A percentile compares a stretch with the other conserved stretches of the same genome.
Conservation (phyloP, 2,888 invertebrate species). For the Acanthosepion lycidas region DNA sequence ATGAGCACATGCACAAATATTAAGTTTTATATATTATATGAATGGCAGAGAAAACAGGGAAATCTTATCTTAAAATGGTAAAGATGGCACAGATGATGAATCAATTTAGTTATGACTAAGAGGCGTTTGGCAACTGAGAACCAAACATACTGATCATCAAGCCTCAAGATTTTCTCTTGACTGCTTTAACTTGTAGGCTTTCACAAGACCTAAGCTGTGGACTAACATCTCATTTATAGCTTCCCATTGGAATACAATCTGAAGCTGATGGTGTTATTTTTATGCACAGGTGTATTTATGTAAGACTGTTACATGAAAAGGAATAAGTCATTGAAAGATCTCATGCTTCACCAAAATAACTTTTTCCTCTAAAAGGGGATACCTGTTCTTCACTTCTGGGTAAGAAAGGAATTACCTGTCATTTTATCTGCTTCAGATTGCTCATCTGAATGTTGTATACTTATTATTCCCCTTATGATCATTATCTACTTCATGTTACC, state of each 20-base stretch:
- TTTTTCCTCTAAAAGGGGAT: background rate
- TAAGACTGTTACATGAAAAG: background rate
- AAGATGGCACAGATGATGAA: too few relatives aligned
- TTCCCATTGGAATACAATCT: background rate
- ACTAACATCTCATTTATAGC: background rate
- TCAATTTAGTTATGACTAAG: too few relatives aligned
- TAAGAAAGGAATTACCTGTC: background rate
- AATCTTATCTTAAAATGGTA: too few relatives aligned
- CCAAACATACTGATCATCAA: too few relatives aligned
- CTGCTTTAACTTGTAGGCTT: background rate
- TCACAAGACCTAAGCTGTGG: background rate
- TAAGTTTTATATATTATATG: too few relatives aligned
- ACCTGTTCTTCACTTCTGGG: background rate
- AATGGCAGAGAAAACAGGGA: too few relatives aligned
- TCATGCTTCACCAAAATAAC: background rate
- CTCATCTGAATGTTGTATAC: background rate
- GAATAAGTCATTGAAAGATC: background rate
- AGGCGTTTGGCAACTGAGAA: too few relatives aligned
- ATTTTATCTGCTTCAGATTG: background rate
- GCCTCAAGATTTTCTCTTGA: too few relatives aligned
- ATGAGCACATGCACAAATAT: too few relatives aligned
- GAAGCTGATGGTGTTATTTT: background rate
- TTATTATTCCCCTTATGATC: background rate
- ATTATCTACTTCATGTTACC: background rate
- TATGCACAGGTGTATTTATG: background rate